These are phyloP conservation scores for Phalloptychus januarius DNA, from an alignment of 2,797 vertebrate species.

Conservation along the genomic window DNA sequence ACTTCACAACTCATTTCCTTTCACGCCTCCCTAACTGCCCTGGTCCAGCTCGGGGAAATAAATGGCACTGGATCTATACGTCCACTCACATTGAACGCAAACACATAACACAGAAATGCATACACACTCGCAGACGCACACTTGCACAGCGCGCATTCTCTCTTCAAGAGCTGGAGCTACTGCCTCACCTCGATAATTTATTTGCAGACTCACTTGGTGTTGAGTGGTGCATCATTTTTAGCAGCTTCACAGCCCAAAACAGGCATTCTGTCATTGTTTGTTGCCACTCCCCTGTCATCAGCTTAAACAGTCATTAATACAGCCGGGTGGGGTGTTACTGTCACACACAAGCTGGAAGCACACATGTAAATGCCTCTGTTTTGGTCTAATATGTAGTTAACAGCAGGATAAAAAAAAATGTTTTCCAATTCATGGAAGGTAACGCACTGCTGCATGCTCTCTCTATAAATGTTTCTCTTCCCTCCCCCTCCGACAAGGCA, in stretches of 20 bases:
- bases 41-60: constrained; percentile 77
- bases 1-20: constrained; percentile 88
- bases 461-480: constrained; percentile 36
- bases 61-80: constrained; percentile 81
- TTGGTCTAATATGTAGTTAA: constrained; percentile 64
- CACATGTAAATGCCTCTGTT: constrained; percentile 60
- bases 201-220: constrained; percentile 59
- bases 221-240: constrained; percentile 66
- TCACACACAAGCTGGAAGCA: constrained; percentile 55
- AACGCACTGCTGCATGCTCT: constrained; percentile 56
- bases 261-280: constrained; percentile 79
- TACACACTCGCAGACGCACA: constrained; percentile 34
- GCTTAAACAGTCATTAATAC: constrained; percentile 74
- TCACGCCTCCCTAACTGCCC: constrained; percentile 84
- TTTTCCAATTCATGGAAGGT: constrained; percentile 48
- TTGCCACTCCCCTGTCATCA: constrained; percentile 74
- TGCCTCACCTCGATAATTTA: constrained; percentile 74
- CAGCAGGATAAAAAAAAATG: constrained; percentile 42
- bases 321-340: constrained; percentile 64
- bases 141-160: constrained; percentile 42
- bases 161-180: constrained; percentile 57
- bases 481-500: constrained; percentile 43
- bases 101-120: constrained; percentile 40
- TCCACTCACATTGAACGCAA: constrained; percentile 57
- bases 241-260: constrained; percentile 68